A percentile compares a stretch with the other conserved stretches of the same genome.
These are phyloP conservation scores for Vimba vimba DNA, from an alignment of 2,113 vertebrate genomes.

Conservation along the genomic window DNA sequence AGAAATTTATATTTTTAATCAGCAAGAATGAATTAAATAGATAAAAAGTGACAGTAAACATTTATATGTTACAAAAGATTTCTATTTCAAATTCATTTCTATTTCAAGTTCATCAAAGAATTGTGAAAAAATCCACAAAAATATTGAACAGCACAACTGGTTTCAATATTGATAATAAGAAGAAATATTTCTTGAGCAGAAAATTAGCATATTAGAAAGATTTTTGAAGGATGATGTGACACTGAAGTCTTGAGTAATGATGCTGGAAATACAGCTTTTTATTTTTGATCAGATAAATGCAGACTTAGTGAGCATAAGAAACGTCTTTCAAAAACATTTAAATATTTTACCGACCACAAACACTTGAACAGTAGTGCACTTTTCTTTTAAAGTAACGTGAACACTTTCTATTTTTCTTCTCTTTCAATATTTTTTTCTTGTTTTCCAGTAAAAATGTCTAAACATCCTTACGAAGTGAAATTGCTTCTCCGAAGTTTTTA, in stretches of 20 bases:
- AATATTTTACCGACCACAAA: too few relatives aligned
- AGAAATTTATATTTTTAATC: too few relatives aligned
- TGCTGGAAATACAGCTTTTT: not conserved
- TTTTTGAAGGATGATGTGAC: not conserved
- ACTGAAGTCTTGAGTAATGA: not conserved
- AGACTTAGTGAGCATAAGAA: not conserved
- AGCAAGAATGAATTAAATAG: not conserved
- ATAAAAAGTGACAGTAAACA: not conserved
- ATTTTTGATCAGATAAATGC: not conserved
- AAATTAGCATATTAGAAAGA: not conserved
- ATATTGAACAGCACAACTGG: too few relatives aligned
- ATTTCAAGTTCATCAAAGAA: not conserved
- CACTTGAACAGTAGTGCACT: not conserved
- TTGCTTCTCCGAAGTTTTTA: not conserved
- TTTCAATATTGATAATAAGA: not conserved
- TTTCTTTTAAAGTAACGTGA: not conserved
- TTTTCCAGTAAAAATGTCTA: not conserved
- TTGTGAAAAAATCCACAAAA: not conserved
- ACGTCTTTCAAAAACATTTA: not conserved
- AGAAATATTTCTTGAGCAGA: not conserved
- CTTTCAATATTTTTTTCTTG: not conserved
- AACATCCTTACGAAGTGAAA: not conserved
- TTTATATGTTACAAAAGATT: not conserved
- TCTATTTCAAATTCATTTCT: not conserved
- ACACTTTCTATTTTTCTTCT: not conserved